These are phyloP conservation scores for Zapus hudsonius DNA, from an alignment of 2,113 vertebrate genomes.

Conservation along the genomic window DNA sequence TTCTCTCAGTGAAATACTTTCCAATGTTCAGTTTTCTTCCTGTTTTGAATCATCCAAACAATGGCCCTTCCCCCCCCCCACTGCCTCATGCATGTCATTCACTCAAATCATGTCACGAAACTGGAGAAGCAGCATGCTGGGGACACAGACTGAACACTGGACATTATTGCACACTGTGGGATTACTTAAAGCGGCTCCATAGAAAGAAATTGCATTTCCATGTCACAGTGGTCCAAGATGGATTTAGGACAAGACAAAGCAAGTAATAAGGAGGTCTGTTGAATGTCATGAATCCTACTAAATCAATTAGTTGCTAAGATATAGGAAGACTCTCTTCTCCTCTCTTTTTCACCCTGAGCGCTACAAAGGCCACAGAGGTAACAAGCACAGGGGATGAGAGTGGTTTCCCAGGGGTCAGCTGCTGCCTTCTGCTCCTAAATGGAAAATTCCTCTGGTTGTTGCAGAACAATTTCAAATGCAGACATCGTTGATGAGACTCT, in stretches of 20 bases:
- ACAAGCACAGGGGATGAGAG: conserved; percentile 75
- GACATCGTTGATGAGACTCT: conserved; percentile 66
- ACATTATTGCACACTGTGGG: conserved; percentile 60
- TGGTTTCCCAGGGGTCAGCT: conserved; percentile 69
- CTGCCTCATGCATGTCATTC: not conserved
- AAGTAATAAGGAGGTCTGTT: conserved; percentile 74
- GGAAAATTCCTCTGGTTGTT: conserved; percentile 77
- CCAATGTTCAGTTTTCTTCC: not conserved
- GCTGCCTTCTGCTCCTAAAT: conserved; percentile 75
- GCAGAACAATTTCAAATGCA: conserved; percentile 78
- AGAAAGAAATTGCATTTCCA: conserved; percentile 74
- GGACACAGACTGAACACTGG: conserved; percentile 39
- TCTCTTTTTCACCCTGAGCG: conserved; percentile 60
- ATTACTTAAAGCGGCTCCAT: conserved; percentile 66
- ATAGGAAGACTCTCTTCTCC: conserved; percentile 68
- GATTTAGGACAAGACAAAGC: conserved; percentile 66
- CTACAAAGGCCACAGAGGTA: conserved; percentile 70
- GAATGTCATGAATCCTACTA: conserved; percentile 78
- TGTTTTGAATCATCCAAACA: not conserved
- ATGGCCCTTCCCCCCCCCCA: fast-evolving
- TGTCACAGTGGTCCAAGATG: conserved; percentile 60
- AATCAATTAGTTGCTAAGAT: conserved; percentile 74
- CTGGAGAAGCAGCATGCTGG: conserved; percentile 44
- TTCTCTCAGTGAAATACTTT: conserved; percentile 20
- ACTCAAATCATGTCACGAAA: conserved; percentile 72